phyloP scores from a whole-genome alignment of 2,113 vertebrate genomes.

The Malurus elegans region DNA sequence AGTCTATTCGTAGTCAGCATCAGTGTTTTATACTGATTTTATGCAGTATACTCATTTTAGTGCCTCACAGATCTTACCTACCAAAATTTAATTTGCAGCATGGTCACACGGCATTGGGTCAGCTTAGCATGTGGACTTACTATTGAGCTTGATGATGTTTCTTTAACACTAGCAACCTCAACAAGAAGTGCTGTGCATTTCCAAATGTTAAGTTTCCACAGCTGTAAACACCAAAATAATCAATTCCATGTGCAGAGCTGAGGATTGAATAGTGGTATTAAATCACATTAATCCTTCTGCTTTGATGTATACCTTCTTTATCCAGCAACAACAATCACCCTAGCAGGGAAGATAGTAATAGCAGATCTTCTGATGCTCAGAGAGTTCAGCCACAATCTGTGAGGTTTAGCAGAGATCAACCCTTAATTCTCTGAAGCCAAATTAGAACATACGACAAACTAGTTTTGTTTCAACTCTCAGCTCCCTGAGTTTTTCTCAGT shows the following conservation, averaged over 20 bases:
- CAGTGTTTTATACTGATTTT: neutral
- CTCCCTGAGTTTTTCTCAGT: neutral
- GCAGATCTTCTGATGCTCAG: neutral
- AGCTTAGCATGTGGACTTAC: neutral
- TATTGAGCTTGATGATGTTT: neutral
- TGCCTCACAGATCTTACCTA: neutral
- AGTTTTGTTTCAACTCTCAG: neutral
- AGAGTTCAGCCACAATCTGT: neutral
- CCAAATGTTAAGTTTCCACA: neutral
- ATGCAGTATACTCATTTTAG: neutral
- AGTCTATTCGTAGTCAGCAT: neutral
- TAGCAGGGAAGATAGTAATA: neutral
- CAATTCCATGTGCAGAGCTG: neutral
- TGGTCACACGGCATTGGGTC: neutral
- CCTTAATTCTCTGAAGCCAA: neutral
- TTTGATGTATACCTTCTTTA: neutral
- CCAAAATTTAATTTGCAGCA: neutral
- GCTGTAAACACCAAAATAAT: neutral
- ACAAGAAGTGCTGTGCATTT: neutral
- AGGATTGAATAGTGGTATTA: neutral
- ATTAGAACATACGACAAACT: constrained; percentile 5
- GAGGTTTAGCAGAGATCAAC: constrained; percentile 11
- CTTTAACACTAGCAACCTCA: neutral
- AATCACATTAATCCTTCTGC: neutral
- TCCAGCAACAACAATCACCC: neutral